These are phyloP conservation scores for Agriopis marginaria DNA, from an alignment of 2,888 invertebrate genomes.

Conservation along the genomic window DNA sequence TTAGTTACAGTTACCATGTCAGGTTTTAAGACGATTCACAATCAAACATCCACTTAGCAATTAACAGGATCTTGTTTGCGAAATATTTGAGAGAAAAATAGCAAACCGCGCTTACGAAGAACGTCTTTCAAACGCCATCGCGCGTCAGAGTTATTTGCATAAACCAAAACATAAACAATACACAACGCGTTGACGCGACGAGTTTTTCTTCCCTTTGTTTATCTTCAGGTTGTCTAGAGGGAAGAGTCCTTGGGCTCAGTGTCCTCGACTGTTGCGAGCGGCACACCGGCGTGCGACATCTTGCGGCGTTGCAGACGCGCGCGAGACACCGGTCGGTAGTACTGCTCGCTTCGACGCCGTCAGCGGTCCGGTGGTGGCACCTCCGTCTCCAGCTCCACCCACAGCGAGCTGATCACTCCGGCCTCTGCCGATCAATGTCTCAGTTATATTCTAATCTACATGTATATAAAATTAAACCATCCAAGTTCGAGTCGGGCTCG, in stretches of 20 bases:
- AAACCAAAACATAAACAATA: background rate
- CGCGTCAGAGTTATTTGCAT: background rate
- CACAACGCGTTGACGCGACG: background rate
- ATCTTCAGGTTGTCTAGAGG: slow-evolving; percentile 49
- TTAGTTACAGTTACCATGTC: background rate
- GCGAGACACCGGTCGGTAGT: slow-evolving; percentile 80
- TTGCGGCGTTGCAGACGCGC: slow-evolving; percentile 79
- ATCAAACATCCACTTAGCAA: background rate
- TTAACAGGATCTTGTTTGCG: background rate
- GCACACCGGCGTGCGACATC: slow-evolving; percentile 80
- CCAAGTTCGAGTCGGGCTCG: too few relatives aligned
- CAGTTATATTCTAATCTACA: background rate
- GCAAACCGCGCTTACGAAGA: background rate
- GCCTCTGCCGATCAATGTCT: slow-evolving; percentile 53
- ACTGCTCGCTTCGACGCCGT: slow-evolving; percentile 85
- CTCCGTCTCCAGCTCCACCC: slow-evolving; percentile 81
- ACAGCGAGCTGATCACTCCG: slow-evolving; percentile 76
- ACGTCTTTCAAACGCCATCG: background rate
- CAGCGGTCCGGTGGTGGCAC: slow-evolving; percentile 79
- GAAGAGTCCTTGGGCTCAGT: slow-evolving; percentile 57
- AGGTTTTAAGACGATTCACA: background rate
- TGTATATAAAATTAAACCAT: background rate
- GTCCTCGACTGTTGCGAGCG: slow-evolving; percentile 68
- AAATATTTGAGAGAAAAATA: background rate
- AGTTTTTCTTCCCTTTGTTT: background rate